phyloP scores from a whole-genome alignment of 2,888 invertebrate species.

The Craniophora ligustri region DNA sequence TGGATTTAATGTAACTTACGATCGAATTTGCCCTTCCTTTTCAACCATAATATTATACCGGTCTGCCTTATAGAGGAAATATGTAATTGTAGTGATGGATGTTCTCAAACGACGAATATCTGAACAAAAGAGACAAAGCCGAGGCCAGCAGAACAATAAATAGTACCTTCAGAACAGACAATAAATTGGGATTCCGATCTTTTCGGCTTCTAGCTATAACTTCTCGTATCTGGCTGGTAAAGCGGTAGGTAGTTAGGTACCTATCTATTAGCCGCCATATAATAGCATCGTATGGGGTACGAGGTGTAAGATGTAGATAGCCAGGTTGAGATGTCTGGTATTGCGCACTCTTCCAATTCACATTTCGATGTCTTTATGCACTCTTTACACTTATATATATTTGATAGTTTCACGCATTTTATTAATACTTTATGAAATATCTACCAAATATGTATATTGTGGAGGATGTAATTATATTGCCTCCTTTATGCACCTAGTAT shows the following conservation, averaged over 20 bases:
- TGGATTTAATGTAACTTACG: constrained; percentile 37
- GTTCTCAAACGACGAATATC: constrained; percentile 32
- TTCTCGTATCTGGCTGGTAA: constrained; percentile 7
- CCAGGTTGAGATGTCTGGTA: too few relatives aligned
- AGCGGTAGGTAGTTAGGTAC: constrained; percentile 12
- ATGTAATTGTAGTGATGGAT: constrained; percentile 27
- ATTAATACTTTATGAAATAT: too few relatives aligned
- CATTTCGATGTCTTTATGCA: too few relatives aligned
- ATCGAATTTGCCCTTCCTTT: constrained; percentile 37
- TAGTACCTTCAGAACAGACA: constrained; percentile 27
- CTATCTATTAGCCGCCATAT: too few relatives aligned
- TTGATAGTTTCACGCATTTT: too few relatives aligned
- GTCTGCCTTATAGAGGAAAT: constrained; percentile 19
- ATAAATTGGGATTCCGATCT: constrained; percentile 52
- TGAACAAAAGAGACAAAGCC: constrained; percentile 44
- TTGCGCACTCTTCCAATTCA: too few relatives aligned
- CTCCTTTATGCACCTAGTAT: too few relatives aligned
- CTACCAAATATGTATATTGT: too few relatives aligned
- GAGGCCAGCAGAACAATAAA: constrained; percentile 38
- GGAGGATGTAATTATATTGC: too few relatives aligned
- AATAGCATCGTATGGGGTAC: too few relatives aligned
- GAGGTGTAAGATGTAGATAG: too few relatives aligned
- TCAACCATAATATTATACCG: constrained; percentile 10
- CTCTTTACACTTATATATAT: too few relatives aligned
- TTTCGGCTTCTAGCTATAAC: constrained; percentile 20